phyloP scores from a whole-genome alignment of 2,113 vertebrate genomes.

The Taxidea taxus region DNA sequence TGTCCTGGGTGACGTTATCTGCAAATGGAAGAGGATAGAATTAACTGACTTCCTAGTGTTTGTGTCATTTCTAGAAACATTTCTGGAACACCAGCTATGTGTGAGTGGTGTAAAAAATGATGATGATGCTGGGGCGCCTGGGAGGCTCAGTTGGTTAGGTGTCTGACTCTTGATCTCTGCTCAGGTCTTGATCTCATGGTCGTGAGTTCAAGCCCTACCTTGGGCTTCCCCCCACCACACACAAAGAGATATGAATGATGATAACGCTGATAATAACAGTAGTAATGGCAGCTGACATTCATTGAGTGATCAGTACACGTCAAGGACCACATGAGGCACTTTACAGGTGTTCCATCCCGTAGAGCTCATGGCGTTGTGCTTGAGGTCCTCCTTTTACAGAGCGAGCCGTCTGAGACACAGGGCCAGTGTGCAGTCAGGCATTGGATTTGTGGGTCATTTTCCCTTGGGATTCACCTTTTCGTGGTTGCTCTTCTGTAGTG shows the following conservation, averaged over 20 bases:
- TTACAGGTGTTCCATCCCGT: background rate
- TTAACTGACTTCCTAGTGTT: background rate
- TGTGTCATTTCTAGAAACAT: conserved; percentile 21
- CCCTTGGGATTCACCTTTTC: background rate
- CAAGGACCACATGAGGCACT: background rate
- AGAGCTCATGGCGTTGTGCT: background rate
- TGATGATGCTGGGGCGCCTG: background rate
- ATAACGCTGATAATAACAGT: background rate
- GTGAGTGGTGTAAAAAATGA: background rate
- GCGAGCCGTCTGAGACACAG: background rate
- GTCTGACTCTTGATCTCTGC: background rate
- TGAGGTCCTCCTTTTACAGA: background rate
- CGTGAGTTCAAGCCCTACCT: background rate
- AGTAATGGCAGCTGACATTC: background rate
- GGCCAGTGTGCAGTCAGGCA: background rate
- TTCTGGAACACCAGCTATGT: background rate
- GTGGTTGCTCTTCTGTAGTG: background rate
- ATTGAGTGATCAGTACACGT: background rate
- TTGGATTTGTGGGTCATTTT: background rate
- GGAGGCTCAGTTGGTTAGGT: background rate
- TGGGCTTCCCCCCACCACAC: too few species aligned
- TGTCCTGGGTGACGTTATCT: background rate
- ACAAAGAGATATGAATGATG: accelerated
- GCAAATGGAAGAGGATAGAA: background rate
- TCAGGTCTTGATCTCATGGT: background rate